Evolutionary conservation across 2,888 invertebrate genomes (phyloP).

Genomic region (Andrena fulva): DNA sequence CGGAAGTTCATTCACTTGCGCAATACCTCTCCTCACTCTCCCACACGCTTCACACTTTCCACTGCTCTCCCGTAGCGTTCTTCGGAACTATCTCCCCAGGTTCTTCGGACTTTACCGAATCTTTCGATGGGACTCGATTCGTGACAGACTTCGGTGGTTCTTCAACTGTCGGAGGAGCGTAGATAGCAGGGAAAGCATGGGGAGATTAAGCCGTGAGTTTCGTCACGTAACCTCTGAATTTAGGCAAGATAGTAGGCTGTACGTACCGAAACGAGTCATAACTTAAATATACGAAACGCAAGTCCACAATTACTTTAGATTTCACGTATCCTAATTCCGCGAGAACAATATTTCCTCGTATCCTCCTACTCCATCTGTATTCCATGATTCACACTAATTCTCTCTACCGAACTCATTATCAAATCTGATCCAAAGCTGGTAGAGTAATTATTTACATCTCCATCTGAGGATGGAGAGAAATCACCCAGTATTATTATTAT

Average conservation of each 20-base stretch:
- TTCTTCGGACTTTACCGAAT: background rate
- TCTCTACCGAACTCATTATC: background rate
- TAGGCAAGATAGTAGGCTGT: background rate
- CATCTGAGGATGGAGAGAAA: too few species aligned
- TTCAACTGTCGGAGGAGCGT: background rate
- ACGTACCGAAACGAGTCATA: background rate
- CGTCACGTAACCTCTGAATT: background rate
- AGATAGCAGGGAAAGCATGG: background rate
- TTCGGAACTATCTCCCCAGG: background rate
- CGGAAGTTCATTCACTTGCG: too few species aligned
- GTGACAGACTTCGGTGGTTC: background rate
- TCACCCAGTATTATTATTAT: too few species aligned
- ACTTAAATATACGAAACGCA: background rate
- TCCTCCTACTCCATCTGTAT: too few species aligned
- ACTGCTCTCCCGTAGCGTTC: background rate
- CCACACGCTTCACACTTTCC: too few species aligned
- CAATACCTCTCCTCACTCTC: too few species aligned
- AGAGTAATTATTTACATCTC: too few species aligned
- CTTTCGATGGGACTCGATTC: background rate
- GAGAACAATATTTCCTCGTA: too few species aligned
- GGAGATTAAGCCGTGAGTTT: background rate
- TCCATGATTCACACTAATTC: background rate
- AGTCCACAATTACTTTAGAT: background rate
- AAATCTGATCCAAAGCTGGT: too few species aligned
- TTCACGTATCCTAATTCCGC: background rate